Evolutionary conservation across 2,113 vertebrate genomes (phyloP).

Genomic region (Serinus canaria): DNA sequence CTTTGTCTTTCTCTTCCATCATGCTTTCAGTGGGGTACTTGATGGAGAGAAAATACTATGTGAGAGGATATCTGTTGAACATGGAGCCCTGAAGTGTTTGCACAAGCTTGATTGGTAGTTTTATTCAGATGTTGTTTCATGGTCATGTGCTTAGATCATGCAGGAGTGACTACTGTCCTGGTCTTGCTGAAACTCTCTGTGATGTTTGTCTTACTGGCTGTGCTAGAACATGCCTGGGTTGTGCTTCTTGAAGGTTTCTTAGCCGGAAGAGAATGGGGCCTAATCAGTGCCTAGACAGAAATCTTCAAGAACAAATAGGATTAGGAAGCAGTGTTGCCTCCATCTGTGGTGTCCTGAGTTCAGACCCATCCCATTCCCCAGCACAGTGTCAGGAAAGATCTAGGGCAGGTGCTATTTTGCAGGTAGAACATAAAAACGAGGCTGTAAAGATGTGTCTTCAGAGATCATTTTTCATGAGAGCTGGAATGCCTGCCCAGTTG

Average conservation of each 20-base stretch:
- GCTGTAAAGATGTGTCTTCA: constrained; percentile 17
- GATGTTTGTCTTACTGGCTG: background rate
- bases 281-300: background rate
- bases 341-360: background rate
- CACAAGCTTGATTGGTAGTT: constrained; percentile 30
- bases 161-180: constrained; percentile 21
- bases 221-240: constrained; percentile 11
- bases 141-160: background rate
- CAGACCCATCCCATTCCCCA: background rate
- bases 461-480: constrained; percentile 48
- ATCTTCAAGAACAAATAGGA: background rate
- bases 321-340: background rate
- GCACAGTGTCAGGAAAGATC: background rate
- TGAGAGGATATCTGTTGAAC: constrained; percentile 7
- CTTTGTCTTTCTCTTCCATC: constrained; percentile 73
- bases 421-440: background rate
- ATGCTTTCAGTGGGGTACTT: constrained; percentile 56
- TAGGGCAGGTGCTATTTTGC: constrained; percentile 19
- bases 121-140: background rate
- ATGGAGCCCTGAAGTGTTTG: background rate
- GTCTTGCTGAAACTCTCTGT: constrained; percentile 26
- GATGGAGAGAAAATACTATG: constrained; percentile 57
- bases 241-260: background rate
- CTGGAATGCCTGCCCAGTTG: constrained; percentile 56
- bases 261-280: background rate